phyloP scores from a whole-genome alignment of 2,888 invertebrate genomes.

The Mesoligia furuncula region DNA sequence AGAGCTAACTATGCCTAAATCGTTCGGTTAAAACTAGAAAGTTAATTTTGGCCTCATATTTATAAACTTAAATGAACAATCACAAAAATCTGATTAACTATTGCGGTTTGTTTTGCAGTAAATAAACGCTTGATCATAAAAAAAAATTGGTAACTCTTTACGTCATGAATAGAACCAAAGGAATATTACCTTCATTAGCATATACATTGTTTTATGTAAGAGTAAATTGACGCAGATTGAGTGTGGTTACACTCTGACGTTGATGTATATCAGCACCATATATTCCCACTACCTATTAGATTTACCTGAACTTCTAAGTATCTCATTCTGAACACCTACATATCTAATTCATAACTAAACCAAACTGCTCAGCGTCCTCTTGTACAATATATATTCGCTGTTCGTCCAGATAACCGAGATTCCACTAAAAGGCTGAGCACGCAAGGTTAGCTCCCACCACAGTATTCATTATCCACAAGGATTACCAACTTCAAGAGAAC shows the following conservation, averaged over 20 bases:
- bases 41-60: no score
- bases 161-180: background rate
- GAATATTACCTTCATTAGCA: background rate
- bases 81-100: background rate
- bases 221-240: background rate
- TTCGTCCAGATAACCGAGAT: slow-evolving; percentile 13
- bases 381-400: slow-evolving; percentile 11
- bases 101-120: background rate
- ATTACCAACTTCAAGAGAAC: slow-evolving; percentile 28
- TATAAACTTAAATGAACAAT: background rate
- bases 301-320: slow-evolving; percentile 6
- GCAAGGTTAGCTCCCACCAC: slow-evolving; percentile 19
- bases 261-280: background rate
- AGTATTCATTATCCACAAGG: slow-evolving; percentile 19
- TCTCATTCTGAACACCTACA: background rate
- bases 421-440: slow-evolving; percentile 15
- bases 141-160: background rate
- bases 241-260: background rate
- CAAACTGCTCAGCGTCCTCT: slow-evolving; percentile 4
- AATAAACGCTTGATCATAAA: background rate
- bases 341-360: slow-evolving; percentile 14
- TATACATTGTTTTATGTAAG: background rate
- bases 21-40: background rate
- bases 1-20: background rate
- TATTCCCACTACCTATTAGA: background rate